A percentile compares a stretch with the other conserved stretches of the same genome.
Conservation (phyloP, 2,888 invertebrate genomes). For the Campoplex nolae region DNA sequence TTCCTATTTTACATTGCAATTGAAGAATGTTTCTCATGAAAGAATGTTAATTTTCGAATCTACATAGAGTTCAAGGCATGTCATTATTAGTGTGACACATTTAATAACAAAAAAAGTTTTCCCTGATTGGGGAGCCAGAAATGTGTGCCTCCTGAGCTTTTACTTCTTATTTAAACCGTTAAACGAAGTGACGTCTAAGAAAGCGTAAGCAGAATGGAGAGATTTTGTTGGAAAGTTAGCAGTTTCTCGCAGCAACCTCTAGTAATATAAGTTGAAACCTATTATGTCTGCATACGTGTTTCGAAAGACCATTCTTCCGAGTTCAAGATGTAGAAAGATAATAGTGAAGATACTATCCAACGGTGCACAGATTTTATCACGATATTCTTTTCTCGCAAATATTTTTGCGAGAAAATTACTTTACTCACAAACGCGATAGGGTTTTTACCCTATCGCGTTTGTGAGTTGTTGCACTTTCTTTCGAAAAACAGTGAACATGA, state of each 20-base stretch:
- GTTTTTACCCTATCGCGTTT: not conserved
- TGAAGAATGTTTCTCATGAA: not conserved
- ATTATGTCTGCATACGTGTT: too few species aligned
- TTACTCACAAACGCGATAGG: too few species aligned
- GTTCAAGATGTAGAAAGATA: conserved; percentile 1
- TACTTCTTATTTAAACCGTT: not conserved
- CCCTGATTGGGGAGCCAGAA: not conserved
- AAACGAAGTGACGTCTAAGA: not conserved
- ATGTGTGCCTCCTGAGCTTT: not conserved
- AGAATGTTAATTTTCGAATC: not conserved
- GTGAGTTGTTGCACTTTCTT: conserved; percentile 29
- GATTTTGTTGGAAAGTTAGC: conserved; percentile 58
- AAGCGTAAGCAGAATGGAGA: not conserved
- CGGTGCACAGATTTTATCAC: conserved; percentile 60
- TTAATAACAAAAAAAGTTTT: conserved; percentile 16
- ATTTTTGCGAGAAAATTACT: too few species aligned
- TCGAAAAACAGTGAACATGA: conserved; percentile 43
- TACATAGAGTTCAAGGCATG: not conserved
- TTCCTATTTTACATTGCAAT: not conserved
- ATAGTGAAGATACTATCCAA: conserved; percentile 46
- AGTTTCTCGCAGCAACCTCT: conserved; percentile 59
- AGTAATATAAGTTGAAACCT: too few species aligned
- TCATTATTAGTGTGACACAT: not conserved
- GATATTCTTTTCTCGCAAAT: conserved; percentile 62
- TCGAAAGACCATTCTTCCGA: too few species aligned